A percentile compares a stretch with the other conserved stretches of the same genome.
Conservation (phyloP, 2,113 vertebrate species). For the Phodopus roborovskii region DNA sequence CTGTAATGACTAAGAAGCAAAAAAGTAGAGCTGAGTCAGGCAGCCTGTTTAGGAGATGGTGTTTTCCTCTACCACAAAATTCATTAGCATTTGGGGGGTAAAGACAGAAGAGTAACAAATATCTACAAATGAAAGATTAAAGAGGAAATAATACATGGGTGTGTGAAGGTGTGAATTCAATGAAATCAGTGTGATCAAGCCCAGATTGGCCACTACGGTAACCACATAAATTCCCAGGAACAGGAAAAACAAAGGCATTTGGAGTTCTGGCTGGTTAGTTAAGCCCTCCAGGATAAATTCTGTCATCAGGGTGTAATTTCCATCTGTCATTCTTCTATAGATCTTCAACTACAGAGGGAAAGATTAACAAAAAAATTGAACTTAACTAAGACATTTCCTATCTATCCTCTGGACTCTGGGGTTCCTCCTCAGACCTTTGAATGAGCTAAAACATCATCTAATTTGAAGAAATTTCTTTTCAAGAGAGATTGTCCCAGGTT, state of each 20-base stretch:
- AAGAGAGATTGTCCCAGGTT: neutral
- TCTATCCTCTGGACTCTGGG: neutral
- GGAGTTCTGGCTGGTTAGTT: constrained; percentile 1
- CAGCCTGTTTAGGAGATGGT: neutral
- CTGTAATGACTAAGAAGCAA: neutral
- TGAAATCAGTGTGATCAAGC: constrained; percentile 42
- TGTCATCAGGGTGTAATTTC: constrained; percentile 18
- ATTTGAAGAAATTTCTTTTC: neutral
- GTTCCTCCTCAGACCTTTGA: neutral
- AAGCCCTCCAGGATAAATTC: neutral
- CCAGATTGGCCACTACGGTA: constrained; percentile 47
- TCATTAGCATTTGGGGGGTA: constrained; percentile 30
- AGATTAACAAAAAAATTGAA: neutral
- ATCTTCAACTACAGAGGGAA: neutral
- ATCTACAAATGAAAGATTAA: neutral
- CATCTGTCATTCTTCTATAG: neutral
- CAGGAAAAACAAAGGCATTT: constrained; percentile 27
- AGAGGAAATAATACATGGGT: constrained; percentile 24
- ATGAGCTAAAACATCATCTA: neutral
- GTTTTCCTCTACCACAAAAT: neutral
- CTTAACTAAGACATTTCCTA: neutral
- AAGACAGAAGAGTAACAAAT: constrained; percentile 14
- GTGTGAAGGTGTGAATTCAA: constrained; percentile 28
- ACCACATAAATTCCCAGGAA: constrained; percentile 47
- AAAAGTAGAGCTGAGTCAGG: neutral